Conservation (phyloP, 2,797 vertebrate species). For the Tadarida brasiliensis region DNA sequence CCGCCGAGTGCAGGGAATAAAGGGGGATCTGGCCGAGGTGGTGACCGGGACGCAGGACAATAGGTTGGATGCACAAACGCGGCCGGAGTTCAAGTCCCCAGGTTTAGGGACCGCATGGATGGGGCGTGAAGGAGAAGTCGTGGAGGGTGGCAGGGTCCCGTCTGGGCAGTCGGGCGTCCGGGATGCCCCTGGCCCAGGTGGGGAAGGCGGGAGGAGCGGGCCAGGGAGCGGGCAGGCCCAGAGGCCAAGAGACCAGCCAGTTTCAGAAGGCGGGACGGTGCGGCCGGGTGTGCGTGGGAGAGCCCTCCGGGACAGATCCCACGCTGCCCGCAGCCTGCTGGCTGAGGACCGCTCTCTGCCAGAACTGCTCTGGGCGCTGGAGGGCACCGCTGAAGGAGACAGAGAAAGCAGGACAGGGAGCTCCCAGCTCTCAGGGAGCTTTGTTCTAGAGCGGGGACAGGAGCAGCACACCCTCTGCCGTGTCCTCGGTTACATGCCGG, state of each 20-base stretch:
- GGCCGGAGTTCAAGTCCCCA: neutral
- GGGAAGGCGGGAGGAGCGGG: too few species aligned
- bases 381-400: neutral
- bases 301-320: neutral
- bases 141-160: neutral
- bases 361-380: neutral
- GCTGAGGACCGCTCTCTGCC: neutral
- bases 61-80: neutral
- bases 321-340: neutral
- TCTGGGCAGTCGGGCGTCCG: neutral
- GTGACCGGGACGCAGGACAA: neutral
- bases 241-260: neutral
- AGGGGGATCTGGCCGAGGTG: neutral
- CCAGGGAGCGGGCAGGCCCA: neutral
- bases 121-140: neutral
- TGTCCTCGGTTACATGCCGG: neutral
- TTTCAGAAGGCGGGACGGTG: neutral
- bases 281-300: neutral
- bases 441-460: neutral
- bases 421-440: neutral
- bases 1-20: neutral
- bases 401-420: neutral
- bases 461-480: neutral
- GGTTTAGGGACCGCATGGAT: neutral
- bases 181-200: neutral